phyloP scores from a whole-genome alignment of 2,113 vertebrate species.

The Pungitius pungitius region DNA sequence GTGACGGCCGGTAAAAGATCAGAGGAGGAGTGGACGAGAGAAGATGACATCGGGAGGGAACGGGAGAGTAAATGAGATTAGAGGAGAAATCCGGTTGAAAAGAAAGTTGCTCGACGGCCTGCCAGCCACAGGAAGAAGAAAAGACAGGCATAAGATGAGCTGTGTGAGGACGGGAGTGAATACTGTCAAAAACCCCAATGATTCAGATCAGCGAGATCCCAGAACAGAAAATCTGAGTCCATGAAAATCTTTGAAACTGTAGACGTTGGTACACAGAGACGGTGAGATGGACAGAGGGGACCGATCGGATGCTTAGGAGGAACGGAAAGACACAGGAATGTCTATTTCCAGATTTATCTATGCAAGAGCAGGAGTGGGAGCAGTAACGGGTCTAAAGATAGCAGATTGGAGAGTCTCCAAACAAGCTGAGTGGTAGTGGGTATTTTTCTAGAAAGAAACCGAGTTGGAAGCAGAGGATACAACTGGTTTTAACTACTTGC shows the following conservation, averaged over 20 bases:
- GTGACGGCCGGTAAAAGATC: constrained; percentile 51
- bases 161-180: not conserved
- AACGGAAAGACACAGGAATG: constrained; percentile 26
- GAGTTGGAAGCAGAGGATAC: not conserved
- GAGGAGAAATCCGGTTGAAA: constrained; percentile 2
- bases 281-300: not conserved
- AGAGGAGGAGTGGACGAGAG: not conserved
- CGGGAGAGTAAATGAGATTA: not conserved
- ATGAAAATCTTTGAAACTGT: constrained; percentile 10
- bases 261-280: not conserved
- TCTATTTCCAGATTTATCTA: constrained; percentile 64
- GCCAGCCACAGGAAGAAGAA: not conserved
- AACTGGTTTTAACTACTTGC: not conserved
- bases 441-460: constrained; percentile 12
- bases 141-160: constrained; percentile 12
- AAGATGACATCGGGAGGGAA: not conserved
- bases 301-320: constrained; percentile 2
- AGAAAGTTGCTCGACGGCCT: not conserved
- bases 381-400: constrained; percentile 44
- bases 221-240: constrained; percentile 2
- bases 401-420: constrained; percentile 37
- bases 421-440: constrained; percentile 13
- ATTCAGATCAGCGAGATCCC: constrained; percentile 17
- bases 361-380: constrained; percentile 62
- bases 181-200: constrained; percentile 13